These are phyloP conservation scores for Accipiter cooperii DNA, from an alignment of 2,113 vertebrate genomes.

Conservation along the genomic window DNA sequence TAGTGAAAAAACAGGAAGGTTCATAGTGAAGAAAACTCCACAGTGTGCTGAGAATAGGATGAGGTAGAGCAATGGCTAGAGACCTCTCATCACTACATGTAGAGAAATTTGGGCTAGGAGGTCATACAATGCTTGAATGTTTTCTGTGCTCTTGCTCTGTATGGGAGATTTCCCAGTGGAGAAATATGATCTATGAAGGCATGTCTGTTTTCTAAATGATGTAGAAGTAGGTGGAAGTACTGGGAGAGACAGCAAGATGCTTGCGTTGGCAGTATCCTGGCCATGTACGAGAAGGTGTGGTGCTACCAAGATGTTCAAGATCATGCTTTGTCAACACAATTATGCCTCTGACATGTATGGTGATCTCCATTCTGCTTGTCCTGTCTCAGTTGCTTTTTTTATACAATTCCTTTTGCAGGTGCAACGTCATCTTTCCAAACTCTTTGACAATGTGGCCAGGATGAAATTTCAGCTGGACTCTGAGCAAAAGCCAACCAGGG, in stretches of 20 bases:
- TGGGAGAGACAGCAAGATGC: background rate
- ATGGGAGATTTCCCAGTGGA: background rate
- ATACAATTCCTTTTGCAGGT: slow-evolving; percentile 70
- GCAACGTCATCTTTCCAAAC: slow-evolving; percentile 90
- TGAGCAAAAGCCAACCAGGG: slow-evolving; percentile 72
- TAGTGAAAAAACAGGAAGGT: background rate
- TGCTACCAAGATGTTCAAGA: background rate
- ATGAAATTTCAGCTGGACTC: slow-evolving; percentile 81
- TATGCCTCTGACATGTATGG: background rate
- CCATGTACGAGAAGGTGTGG: background rate
- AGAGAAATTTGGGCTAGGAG: background rate
- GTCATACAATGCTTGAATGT: background rate
- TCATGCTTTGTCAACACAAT: background rate
- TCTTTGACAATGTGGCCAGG: slow-evolving; percentile 91
- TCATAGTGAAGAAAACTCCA: background rate
- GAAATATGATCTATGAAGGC: background rate
- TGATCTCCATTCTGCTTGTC: background rate
- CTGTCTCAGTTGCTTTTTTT: background rate
- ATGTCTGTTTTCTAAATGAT: background rate
- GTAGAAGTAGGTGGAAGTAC: background rate
- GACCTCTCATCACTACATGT: background rate
- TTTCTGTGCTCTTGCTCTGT: background rate
- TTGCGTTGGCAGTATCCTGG: background rate
- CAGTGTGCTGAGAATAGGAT: background rate
- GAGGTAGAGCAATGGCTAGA: background rate